phyloP scores from a whole-genome alignment of 2,797 vertebrate species.

The Myotis vivesi region DNA sequence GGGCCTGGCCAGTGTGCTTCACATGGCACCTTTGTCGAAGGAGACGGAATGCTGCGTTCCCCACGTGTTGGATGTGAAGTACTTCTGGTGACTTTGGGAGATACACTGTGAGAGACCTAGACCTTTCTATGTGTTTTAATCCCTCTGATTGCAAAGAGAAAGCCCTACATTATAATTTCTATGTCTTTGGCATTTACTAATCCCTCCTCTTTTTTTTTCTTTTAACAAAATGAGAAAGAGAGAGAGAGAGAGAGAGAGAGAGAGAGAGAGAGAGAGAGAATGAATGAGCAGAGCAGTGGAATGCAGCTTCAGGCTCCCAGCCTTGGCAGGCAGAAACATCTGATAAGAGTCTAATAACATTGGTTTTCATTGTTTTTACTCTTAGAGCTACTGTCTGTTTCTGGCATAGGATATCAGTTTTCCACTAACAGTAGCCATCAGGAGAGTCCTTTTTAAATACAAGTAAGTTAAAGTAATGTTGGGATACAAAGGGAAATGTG shows the following conservation, averaged over 20 bases:
- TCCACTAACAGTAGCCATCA: not conserved
- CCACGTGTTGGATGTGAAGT: not conserved
- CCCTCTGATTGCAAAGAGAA: not conserved
- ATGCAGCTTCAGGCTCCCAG: not conserved
- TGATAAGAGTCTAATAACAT: not conserved
- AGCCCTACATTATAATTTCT: not conserved
- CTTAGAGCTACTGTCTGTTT: not conserved
- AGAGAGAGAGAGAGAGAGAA: not conserved
- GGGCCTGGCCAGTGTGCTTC: not conserved
- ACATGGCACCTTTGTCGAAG: not conserved
- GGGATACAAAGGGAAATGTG: not conserved
- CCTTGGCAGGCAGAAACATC: not conserved
- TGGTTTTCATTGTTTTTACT: not conserved
- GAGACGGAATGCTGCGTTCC: not conserved
- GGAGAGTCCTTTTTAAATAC: not conserved
- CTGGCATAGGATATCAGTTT: not conserved
- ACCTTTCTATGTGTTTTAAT: not conserved
- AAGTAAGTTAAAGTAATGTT: not conserved
- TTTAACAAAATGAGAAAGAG: not conserved
- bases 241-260: not conserved
- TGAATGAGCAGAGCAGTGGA: not conserved
- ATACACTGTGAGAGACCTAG: rapidly evolving
- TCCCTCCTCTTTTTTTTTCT: not conserved
- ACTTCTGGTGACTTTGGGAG: not conserved
- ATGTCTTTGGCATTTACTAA: not conserved